These are phyloP conservation scores for Troides oblongomaculatus DNA, from an alignment of 2,888 invertebrate genomes.

Conservation along the genomic window DNA sequence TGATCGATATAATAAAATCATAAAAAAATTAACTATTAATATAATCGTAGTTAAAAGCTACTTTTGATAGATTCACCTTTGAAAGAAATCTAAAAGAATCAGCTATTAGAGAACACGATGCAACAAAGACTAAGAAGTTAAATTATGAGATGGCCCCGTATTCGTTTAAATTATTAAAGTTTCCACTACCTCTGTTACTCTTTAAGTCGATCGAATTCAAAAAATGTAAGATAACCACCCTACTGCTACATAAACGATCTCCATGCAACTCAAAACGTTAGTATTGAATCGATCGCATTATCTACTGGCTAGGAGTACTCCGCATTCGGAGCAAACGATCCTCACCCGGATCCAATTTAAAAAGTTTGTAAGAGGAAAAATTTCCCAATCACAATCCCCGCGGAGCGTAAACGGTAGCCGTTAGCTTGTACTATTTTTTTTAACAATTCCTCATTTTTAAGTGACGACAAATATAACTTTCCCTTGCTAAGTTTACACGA, in stretches of 20 bases:
- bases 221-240: slow-evolving; percentile 2
- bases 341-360: slow-evolving; percentile 74
- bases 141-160: too few relatives aligned
- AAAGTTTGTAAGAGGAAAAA: slow-evolving; percentile 69
- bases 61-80: too few relatives aligned
- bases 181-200: too few relatives aligned
- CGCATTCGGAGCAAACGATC: slow-evolving; percentile 65
- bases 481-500: too few relatives aligned
- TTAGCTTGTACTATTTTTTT: slow-evolving; percentile 51
- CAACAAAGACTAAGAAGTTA: background rate
- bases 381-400: slow-evolving; percentile 72
- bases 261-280: slow-evolving; percentile 68
- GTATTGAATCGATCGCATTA: slow-evolving; percentile 70
- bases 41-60: too few relatives aligned
- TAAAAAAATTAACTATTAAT: background rate
- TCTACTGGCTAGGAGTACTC: slow-evolving; percentile 51
- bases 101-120: too few relatives aligned
- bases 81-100: background rate
- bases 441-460: slow-evolving; percentile 34
- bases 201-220: background rate
- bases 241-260: slow-evolving; percentile 56
- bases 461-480: background rate
- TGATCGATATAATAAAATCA: background rate
- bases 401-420: slow-evolving; percentile 58
- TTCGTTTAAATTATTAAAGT: too few relatives aligned